These are phyloP conservation scores for Danio choprae DNA, from an alignment of 2,797 vertebrate genomes.

Conservation along the genomic window DNA sequence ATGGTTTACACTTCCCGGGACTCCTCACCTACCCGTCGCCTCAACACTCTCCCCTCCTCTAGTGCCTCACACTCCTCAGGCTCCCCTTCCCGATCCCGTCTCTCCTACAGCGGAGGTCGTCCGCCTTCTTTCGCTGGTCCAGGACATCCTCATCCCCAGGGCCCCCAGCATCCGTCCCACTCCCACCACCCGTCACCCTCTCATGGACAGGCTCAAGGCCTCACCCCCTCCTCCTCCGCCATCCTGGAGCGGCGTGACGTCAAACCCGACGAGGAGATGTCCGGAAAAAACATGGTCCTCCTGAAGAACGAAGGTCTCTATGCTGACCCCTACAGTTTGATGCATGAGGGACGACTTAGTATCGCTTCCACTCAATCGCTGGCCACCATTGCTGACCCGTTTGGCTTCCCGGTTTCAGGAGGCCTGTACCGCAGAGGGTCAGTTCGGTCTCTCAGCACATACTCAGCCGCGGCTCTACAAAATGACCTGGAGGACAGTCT, in stretches of 20 bases:
- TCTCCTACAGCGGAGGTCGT: slow-evolving; percentile 92
- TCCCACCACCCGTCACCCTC: slow-evolving; percentile 81
- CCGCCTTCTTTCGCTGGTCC: slow-evolving; percentile 89
- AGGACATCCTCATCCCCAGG: slow-evolving; percentile 72
- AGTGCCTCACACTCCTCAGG: slow-evolving; percentile 84
- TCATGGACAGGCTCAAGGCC: slow-evolving; percentile 77
- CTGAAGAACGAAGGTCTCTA: slow-evolving; percentile 95
- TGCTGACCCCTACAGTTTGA: slow-evolving; percentile 92
- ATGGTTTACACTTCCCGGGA: slow-evolving; percentile 97
- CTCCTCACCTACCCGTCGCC: slow-evolving; percentile 93
- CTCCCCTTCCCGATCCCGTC: slow-evolving; percentile 93
- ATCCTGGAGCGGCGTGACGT: slow-evolving; percentile 97
- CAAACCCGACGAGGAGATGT: slow-evolving; percentile 94
- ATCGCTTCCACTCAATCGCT: slow-evolving; percentile 92
- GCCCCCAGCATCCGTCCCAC: slow-evolving; percentile 79
- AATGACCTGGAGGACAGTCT: slow-evolving; percentile 92
- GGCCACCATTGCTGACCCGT: slow-evolving; percentile 90
- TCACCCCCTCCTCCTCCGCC: slow-evolving; percentile 94
- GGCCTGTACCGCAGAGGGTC: slow-evolving; percentile 95
- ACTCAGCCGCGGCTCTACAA: slow-evolving; percentile 93
- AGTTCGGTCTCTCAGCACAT: slow-evolving; percentile 94
- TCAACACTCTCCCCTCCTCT: slow-evolving; percentile 91
- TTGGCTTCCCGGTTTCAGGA: slow-evolving; percentile 85
- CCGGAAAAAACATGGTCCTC: slow-evolving; percentile 91
- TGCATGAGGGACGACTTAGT: slow-evolving; percentile 94